Base-by-base conservation (phyloP, 2,888 invertebrate genomes). In the Drosophila stalkeri region DNA sequence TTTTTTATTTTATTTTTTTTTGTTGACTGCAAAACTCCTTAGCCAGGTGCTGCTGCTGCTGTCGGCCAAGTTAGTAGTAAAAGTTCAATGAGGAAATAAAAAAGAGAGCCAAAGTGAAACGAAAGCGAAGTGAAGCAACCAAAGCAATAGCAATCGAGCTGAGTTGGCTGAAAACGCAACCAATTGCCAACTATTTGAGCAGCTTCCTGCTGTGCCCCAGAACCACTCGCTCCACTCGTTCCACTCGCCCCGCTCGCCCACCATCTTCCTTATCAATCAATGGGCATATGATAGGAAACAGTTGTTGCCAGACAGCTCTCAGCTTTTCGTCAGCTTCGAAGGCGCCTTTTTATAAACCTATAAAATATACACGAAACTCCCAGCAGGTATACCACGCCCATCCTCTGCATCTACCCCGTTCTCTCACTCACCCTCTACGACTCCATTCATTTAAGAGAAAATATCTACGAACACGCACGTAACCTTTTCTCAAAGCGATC, bases 361-460 rank as follows among this genome's bases (percentile, higher is more conserved):
- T 86, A 86, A 90, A 86, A 88, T 88, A 90, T 88, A 90, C 76
- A 89, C 67, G 64, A 72, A 62, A 61, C 71, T 64, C 59, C 35
- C 43, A 18, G 14, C 52, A 54, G 52, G 52, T 54, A 23, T 18
- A 16, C 4, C 35, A 51, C 20, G 31, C 35, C 52, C 31, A 6
- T 9, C 1, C 47, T 16, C 27, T 0, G 18, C 31, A 14, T 23
- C 11, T n/a, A 57, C 52, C 18, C 35, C 33, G 18, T 18, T 14
- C 14, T 2, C 33, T 33, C 20, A 16, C 14, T 2, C 33, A 1
- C 33, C 27, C 27, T 0, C 27, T 27, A n/a, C n/a, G 6, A 27
- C 44, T n/a, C n/a, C 3, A 0, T 37, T 56, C 60, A 1, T 16
- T 44, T 31, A 55, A 61, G 18, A 20, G 14, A 6, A 18, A 51